Percentiles rank a stretch among this genome's conserved stretches.
These are phyloP conservation scores for Lepidothrix coronata DNA, from an alignment of 2,113 vertebrate genomes.

Conservation along the genomic window DNA sequence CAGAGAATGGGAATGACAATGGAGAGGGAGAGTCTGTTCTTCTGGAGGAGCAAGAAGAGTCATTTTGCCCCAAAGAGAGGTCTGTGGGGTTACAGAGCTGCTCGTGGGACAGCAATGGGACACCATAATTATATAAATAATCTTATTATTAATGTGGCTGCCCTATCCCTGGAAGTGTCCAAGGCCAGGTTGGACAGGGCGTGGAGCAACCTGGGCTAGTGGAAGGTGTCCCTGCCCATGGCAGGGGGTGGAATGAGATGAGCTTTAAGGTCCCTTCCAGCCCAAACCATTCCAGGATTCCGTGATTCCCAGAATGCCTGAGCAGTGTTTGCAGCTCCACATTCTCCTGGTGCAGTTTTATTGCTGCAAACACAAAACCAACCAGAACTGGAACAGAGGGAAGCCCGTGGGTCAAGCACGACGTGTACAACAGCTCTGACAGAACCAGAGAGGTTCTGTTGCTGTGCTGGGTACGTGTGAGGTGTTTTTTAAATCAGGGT, in stretches of 20 bases:
- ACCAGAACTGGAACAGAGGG: background rate
- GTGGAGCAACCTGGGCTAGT: too few relatives aligned
- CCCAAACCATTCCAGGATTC: background rate
- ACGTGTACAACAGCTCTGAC: background rate
- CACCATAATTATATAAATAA: fast-evolving
- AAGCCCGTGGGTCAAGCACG: background rate
- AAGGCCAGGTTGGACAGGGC: too few relatives aligned
- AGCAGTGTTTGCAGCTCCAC: too few relatives aligned
- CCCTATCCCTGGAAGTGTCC: too few relatives aligned
- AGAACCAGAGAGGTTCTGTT: background rate
- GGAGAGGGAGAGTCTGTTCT: background rate
- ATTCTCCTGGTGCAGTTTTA: background rate
- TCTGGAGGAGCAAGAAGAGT: background rate
- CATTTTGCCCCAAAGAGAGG: fast-evolving
- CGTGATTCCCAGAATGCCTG: background rate
- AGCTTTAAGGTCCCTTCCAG: background rate
- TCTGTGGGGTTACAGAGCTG: background rate
- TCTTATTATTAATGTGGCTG: too few relatives aligned
- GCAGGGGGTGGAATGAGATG: background rate
- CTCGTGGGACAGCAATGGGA: background rate
- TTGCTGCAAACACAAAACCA: background rate
- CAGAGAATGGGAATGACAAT: fast-evolving
- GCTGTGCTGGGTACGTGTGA: background rate
- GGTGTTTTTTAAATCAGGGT: background rate
- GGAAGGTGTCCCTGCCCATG: too few relatives aligned